These are phyloP conservation scores for Cyclophora punctaria DNA, from an alignment of 2,888 invertebrate genomes.

Conservation along the genomic window DNA sequence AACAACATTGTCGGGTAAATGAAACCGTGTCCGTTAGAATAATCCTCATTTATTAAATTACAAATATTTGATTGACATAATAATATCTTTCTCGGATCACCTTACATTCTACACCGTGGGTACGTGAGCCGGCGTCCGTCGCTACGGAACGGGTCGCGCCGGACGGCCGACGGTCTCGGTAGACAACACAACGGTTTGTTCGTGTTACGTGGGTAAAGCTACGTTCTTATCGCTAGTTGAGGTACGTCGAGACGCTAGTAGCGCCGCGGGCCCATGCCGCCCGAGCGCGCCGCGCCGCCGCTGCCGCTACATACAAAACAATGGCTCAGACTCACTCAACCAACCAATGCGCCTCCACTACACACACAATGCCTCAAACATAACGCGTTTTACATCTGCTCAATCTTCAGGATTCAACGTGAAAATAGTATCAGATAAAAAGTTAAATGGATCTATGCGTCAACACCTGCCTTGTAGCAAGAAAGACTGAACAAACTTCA, in stretches of 20 bases:
- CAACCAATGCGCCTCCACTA: constrained; percentile 9
- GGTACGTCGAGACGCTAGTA: constrained; percentile 39
- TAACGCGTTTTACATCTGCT: too few species aligned
- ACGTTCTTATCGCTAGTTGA: constrained; percentile 24
- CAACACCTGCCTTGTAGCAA: too few species aligned
- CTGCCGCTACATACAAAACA: constrained; percentile 44
- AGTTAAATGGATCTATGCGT: too few species aligned
- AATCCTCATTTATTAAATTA: constrained; percentile 45
- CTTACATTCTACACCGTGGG: constrained; percentile 14
- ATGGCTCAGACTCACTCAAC: constrained; percentile 17
- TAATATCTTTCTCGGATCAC: constrained; percentile 24
- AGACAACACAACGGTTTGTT: constrained; percentile 23
- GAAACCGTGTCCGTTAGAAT: constrained; percentile 40
- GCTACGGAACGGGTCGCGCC: constrained; percentile 22
- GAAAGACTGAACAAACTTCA: too few species aligned
- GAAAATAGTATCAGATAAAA: too few species aligned
- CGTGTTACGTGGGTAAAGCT: constrained; percentile 22
- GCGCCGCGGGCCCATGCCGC: constrained; percentile 59
- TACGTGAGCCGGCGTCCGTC: constrained; percentile 11
- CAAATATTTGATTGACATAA: constrained; percentile 39
- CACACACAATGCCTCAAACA: constrained; percentile 9
- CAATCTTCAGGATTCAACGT: too few species aligned
- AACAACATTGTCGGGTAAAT: constrained; percentile 33
- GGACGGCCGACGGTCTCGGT: constrained; percentile 13
- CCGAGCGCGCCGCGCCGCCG: constrained; percentile 51